A percentile compares a stretch with the other conserved stretches of the same genome.
Conservation (phyloP, 2,888 invertebrate genomes). For the Acanthosepion esculentum region DNA sequence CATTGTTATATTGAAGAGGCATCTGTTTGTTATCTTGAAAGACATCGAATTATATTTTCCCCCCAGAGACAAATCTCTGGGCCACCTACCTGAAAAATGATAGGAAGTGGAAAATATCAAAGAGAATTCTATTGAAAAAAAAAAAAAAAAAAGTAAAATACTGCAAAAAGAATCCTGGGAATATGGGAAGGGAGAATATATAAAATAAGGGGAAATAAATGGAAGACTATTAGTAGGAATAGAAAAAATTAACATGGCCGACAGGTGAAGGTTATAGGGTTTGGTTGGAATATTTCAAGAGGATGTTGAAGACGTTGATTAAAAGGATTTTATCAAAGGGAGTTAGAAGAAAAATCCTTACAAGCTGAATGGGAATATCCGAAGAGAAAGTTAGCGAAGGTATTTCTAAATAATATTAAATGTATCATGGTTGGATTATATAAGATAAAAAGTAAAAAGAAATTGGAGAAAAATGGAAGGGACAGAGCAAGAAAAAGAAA, state of each 20-base stretch:
- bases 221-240: not conserved
- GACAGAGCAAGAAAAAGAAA: not conserved
- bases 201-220: not conserved
- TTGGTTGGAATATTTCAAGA: conserved; percentile 33
- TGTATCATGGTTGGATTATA: not conserved
- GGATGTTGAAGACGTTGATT: not conserved
- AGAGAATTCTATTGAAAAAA: conserved; percentile 18
- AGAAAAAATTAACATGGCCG: conserved; percentile 13
- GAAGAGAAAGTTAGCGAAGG: not conserved
- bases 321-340: conserved; percentile 33
- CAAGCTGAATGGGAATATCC: not conserved
- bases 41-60: not conserved
- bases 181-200: not conserved
- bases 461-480: not conserved
- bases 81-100: not conserved
- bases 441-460: not conserved
- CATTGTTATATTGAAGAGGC: conserved; percentile 14
- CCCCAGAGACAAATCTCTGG: conserved; percentile 33
- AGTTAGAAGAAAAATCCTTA: conserved; percentile 33
- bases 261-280: conserved; percentile 12
- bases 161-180: not conserved
- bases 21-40: conserved; percentile 33
- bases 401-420: not conserved
- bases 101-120: conserved; percentile 25
- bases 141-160: not conserved